These are phyloP conservation scores for Ruditapes philippinarum DNA, from an alignment of 1,140 invertebrate species.

Conservation along the genomic window DNA sequence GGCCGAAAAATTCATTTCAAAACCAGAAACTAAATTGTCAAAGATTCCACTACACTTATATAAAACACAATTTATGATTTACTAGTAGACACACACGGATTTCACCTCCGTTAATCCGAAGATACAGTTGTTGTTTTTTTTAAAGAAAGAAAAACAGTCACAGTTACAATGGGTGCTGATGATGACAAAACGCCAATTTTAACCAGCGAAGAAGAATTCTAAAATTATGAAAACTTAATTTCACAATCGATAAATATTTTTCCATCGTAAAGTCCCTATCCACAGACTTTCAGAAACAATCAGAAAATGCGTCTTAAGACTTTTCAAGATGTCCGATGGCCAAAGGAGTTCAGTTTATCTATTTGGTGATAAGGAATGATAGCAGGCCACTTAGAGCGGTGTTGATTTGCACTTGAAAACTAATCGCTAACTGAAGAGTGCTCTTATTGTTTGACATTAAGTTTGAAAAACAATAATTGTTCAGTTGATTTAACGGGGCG, in stretches of 20 bases:
- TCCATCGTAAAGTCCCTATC: neutral
- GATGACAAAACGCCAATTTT: conserved; percentile 12
- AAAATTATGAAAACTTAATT: conserved; percentile 16
- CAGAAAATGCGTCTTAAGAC: conserved; percentile 3
- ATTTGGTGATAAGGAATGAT: conserved; percentile 31
- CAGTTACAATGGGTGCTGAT: neutral
- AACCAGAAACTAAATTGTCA: too few relatives aligned
- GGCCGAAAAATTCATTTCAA: neutral
- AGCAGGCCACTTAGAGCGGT: neutral
- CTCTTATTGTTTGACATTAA: conserved; percentile 20
- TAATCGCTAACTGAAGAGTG: neutral
- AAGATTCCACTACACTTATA: neutral
- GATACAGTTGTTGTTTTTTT: too few relatives aligned
- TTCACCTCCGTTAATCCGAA: too few relatives aligned
- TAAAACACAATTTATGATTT: too few relatives aligned
- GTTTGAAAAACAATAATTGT: conserved; percentile 7
- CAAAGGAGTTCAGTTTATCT: conserved; percentile 7
- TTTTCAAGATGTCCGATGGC: neutral
- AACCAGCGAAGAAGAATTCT: neutral
- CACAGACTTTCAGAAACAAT: neutral
- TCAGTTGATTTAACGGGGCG: conserved; percentile 1
- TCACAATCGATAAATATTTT: neutral
- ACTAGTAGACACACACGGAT: too few relatives aligned
- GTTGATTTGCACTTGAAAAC: conserved; percentile 55
- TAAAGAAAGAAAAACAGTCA: neutral